Base-by-base conservation (phyloP, 1,140 invertebrate genomes). In the Drosophila nigrodunni region DNA sequence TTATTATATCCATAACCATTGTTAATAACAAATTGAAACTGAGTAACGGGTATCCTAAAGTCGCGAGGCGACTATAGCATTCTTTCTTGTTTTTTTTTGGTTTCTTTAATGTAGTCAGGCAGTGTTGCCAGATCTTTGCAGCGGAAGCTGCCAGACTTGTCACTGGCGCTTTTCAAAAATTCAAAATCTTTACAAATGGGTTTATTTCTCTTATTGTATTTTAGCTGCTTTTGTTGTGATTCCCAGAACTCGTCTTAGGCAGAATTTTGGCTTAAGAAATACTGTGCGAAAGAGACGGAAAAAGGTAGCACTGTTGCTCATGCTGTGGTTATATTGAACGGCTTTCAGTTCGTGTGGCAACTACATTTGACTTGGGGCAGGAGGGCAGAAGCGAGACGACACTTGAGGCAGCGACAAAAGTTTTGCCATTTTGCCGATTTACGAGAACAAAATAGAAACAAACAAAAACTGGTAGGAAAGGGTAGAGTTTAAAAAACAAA, bases 341-440 rank as follows among this genome's bases (percentile, higher is more conserved):
- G 41, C 41, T 43, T 43, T 43, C 41, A 43, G 13, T n/a, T 43
- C n/a, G n/a, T 13, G 11, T 43, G 41, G 62, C 55, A 67, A 74
- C 65, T 74, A 62, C 72, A 62, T 74, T 47, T 34, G n/a, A 54
- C n/a, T 34, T 52, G 49, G 13, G 57, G 41, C 0, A 25, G 7
- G n/a, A 21, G 41, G n/a, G 10, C 0, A 5, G 25, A 6, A 6
- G 25, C 4, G 25, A 5, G 25, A 30, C 30, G 15, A 54, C 52
- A 58, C 72, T 71, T 71, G 37, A 58, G 30, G 49, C 66, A 68
- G 70, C 67, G 58, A 61, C 74, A 74, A 68, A 67, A 79, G 57
- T 68, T 68, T 78, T 71, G 54, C 43, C 66, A 44, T 72, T 71
- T 76, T 76, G 55, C 35, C 73, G 55, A 65, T 73, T 66, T 66